These are phyloP conservation scores for Oryzias woworae DNA, from an alignment of 2,113 vertebrate species.

Conservation along the genomic window DNA sequence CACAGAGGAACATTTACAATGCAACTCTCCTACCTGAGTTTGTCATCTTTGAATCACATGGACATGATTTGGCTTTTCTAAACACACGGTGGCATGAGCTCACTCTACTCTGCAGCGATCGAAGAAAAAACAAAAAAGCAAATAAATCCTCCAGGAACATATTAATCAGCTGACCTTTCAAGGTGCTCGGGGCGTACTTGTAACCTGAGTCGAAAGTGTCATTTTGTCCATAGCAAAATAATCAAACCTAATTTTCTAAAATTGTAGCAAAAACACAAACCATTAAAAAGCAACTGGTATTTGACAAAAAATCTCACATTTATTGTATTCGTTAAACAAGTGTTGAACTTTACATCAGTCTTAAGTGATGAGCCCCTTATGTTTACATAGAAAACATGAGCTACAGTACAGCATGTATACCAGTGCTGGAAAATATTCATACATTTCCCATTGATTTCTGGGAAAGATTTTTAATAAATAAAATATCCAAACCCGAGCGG, in stretches of 20 bases:
- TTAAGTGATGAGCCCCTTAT: constrained; percentile 97
- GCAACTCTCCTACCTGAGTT: constrained; percentile 78
- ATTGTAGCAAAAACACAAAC: constrained; percentile 70
- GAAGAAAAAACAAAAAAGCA: constrained; percentile 30
- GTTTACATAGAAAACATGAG: constrained; percentile 89
- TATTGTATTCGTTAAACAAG: constrained; percentile 99
- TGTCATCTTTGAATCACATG: constrained; percentile 75
- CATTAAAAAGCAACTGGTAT: constrained; percentile 76
- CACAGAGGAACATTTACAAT: constrained; percentile 76
- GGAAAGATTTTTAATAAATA: constrained; percentile 96
- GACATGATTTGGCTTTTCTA: constrained; percentile 72
- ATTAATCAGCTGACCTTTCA: constrained; percentile 43
- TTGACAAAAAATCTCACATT: constrained; percentile 99
- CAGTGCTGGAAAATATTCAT: constrained; percentile 91
- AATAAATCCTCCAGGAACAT: constrained; percentile 40
- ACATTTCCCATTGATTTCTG: constrained; percentile 73
- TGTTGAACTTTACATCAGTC: constrained; percentile 99
- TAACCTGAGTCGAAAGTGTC: constrained; percentile 69
- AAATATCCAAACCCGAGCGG: constrained; percentile 91
- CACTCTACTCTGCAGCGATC: constrained; percentile 57
- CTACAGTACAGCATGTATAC: constrained; percentile 83
- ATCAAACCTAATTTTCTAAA: constrained; percentile 39
- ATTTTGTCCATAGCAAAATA: constrained; percentile 66
- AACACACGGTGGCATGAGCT: constrained; percentile 67
- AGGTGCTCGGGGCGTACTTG: constrained; percentile 65